Percentiles rank a stretch among this genome's conserved stretches.
These are phyloP conservation scores for Stichodactyla helianthus DNA, from an alignment of 64 coral and sea anemone species.

Conservation along the genomic window DNA sequence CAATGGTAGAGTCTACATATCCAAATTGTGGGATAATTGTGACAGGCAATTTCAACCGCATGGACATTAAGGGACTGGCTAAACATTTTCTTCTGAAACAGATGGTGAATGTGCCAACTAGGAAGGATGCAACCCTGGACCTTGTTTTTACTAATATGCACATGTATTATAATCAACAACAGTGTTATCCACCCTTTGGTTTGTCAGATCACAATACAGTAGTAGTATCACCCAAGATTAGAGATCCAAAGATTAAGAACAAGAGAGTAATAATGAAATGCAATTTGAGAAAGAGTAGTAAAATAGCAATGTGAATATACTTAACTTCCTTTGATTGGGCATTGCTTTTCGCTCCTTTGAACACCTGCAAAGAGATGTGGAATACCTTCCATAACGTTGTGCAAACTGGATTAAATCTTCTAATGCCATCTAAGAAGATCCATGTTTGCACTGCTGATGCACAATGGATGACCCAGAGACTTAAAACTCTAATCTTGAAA, in stretches of 20 bases:
- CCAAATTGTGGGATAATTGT: conserved; percentile 34
- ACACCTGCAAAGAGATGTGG: conserved; percentile 18
- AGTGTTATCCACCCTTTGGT: conserved; percentile 37
- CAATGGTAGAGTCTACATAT: conserved; percentile 26
- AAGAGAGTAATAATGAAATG: conserved; percentile 22
- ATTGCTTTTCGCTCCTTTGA: conserved; percentile 24
- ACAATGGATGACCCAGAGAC: conserved; percentile 38
- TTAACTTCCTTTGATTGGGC: conserved; percentile 20
- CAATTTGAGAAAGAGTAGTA: conserved; percentile 8
- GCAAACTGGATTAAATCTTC: conserved; percentile 30
- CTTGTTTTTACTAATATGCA: conserved; percentile 44
- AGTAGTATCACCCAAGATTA: not conserved
- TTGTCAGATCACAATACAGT: conserved; percentile 57
- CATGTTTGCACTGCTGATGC: conserved; percentile 26
- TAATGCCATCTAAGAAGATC: conserved; percentile 47
- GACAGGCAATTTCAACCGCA: conserved; percentile 40
- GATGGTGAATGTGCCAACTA: conserved; percentile 15
- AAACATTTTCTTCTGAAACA: conserved; percentile 45
- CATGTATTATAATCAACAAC: not conserved
- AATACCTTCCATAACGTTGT: conserved; percentile 17
- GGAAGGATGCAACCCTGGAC: conserved; percentile 22
- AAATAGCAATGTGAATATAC: conserved; percentile 28
- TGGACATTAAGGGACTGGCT: conserved; percentile 27
- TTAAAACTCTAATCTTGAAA: conserved; percentile 44
- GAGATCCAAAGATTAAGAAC: not conserved